Conservation (phyloP, 2,797 vertebrate genomes). For the Lepilemur ruficaudatus region DNA sequence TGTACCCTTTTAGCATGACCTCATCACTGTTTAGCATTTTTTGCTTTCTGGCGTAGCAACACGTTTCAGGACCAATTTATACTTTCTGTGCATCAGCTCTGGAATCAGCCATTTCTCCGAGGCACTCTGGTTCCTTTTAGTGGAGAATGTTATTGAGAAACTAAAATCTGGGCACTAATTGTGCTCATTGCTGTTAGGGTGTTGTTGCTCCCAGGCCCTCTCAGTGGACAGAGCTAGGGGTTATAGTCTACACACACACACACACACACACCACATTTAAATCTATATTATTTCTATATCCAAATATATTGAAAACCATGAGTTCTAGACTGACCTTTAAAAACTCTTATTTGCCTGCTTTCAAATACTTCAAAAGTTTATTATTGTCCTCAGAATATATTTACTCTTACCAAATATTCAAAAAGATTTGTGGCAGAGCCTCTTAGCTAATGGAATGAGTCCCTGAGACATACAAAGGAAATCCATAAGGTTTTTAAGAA, state of each 20-base stretch:
- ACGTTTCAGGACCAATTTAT: background rate
- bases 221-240: no score
- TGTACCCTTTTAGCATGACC: background rate
- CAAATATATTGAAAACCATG: background rate
- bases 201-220: no score
- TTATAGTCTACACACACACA: background rate
- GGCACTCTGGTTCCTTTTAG: background rate
- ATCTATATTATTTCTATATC: background rate
- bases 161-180: background rate
- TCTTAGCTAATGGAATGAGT: background rate
- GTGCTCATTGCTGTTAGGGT: no score
- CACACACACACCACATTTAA: background rate
- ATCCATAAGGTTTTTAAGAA: background rate
- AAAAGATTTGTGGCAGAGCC: background rate
- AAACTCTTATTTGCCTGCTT: no score
- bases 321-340: background rate
- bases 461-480: background rate
- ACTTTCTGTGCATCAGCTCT: background rate
- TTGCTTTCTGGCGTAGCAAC: background rate
- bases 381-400: no score
- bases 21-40: background rate
- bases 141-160: background rate
- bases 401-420: background rate
- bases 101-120: constrained; percentile 7
- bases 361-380: no score